Base-by-base conservation (phyloP, 2,888 invertebrate species). In the Chrysotoxum bicinctum region DNA sequence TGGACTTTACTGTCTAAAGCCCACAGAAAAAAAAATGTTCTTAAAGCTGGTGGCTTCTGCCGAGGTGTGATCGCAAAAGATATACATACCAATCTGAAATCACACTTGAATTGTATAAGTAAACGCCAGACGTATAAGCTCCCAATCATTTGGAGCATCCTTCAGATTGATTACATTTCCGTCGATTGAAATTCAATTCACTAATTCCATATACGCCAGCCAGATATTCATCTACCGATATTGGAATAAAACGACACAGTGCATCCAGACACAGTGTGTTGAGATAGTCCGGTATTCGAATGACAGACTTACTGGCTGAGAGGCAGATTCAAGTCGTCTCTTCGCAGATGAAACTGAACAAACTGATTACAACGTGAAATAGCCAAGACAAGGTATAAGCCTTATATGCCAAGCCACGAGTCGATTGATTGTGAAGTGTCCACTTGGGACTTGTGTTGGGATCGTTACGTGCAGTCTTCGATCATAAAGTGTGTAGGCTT, bases 151-250 rank as follows among this genome's bases (percentile, higher is more conserved):
- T 85, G n/a, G 45, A 81, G 85, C 73, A 76, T 85, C 81, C 76
- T 85, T 81, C 85, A 85, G 68, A 81, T 85, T 85, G 85, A 85
- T 85, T 85, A 85, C 85, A 85, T 77, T 85, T 85, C 81, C 81
- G 76, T 76, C 72, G 72, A 85, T 76, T 73, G 85, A 85, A 81
- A 85, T 76, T 81, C 50, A 68, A 81, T 77, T 85, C 76, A 85
- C 81, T 85, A 85, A 85, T 85, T 81, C 76, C 81, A 79, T 64
- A 52, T 32, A 70, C 32, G n/a, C 48, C 30, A 40, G 23, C 14
- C 14, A 37, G 32, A 32, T 4, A 50, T 8, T 7, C 26, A 26
- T 1, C 5, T 7, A 26, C 4, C 68, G 12, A 66, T n/a, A n/a
- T n/a, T n/a, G n/a, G n/a, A n/a, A n/a, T n/a, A 5, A 6, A 35